Evolutionary conservation across 1,140 invertebrate species (phyloP), one percentile per base, ranked within the genome.

Genomic region (Drosophila elegans): DNA sequence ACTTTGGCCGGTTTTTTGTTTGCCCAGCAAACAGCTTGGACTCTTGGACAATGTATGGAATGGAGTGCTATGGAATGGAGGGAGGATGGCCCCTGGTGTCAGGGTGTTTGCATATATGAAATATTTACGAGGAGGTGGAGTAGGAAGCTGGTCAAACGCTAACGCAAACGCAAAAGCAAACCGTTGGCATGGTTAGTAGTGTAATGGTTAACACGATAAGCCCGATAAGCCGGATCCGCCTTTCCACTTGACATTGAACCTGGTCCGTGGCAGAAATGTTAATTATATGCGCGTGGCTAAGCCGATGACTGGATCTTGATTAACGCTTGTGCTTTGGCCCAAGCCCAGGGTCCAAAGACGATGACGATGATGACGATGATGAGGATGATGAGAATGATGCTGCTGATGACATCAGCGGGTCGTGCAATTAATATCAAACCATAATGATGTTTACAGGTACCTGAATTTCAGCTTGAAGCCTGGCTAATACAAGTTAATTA

Each of bases 281-380:
- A 86, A 86, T 86, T 86, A 86, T 76, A 86, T 86, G 82, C 81
- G 81, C 80, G 80, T 85, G 81, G 80, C 71, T 69, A 80, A 75
- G 78, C 57, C 54, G 71, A 72, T 81, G 78, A 73, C 66, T 71
- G 78, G 78, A 88, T 86, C 83, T 86, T 89, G 83, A 86, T 86
- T 88, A 88, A 79, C 73, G 59, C 78, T 57, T 29, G 29, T 51
- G 59, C 51, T 32, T 9, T 38, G 72, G 29, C 38, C 46, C 54
- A 57, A 71, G 27, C 38, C 46, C 54, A 57, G 78, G 27, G 59
- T 57, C 44, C 61, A 59, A 59, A 56, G 76, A 59, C 57, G 77
- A 51, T 13, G 48, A 11, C 4, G 44, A 3, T 11, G 36, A 34
- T 49, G 76, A 49, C 10, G 48, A 11, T 7, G 44, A 3, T 11